Evolutionary conservation across 2,888 invertebrate species (phyloP).

Genomic region (Phalera bucephala): DNA sequence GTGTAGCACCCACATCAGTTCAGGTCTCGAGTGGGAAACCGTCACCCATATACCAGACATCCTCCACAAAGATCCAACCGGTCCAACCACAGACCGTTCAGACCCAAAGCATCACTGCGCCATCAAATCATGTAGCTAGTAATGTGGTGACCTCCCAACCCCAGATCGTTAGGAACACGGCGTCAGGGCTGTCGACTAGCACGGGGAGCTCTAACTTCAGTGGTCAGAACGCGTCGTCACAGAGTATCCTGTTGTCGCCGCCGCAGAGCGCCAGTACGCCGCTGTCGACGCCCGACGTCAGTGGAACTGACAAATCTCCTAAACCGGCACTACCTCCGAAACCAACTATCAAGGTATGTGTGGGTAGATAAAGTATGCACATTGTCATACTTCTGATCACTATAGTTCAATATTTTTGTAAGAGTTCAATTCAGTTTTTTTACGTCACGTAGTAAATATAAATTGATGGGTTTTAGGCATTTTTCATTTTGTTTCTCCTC

Average conservation of each 20-base stretch:
- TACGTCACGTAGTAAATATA: too few species aligned
- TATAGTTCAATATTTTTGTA: too few species aligned
- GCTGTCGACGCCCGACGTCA: slow-evolving; percentile 78
- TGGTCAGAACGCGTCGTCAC: slow-evolving; percentile 65
- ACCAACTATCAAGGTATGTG: slow-evolving; percentile 85
- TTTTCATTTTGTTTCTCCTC: too few species aligned
- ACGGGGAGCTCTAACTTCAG: slow-evolving; percentile 65
- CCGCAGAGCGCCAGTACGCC: slow-evolving; percentile 85
- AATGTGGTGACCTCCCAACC: slow-evolving; percentile 74
- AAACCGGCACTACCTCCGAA: slow-evolving; percentile 93
- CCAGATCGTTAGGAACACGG: slow-evolving; percentile 78
- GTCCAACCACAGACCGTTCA: slow-evolving; percentile 89
- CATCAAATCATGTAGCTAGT: slow-evolving; percentile 73
- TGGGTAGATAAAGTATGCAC: too few species aligned
- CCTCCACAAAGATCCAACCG: slow-evolving; percentile 91
- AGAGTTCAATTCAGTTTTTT: too few species aligned
- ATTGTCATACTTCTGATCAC: too few species aligned
- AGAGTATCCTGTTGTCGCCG: slow-evolving; percentile 80
- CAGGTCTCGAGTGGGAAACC: slow-evolving; percentile 86
- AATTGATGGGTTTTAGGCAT: too few species aligned
- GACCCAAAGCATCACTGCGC: slow-evolving; percentile 62
- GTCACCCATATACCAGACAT: slow-evolving; percentile 91
- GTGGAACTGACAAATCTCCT: slow-evolving; percentile 78
- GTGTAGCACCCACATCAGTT: slow-evolving; percentile 91
- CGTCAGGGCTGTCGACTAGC: slow-evolving; percentile 75